These are phyloP conservation scores for Eidolon helvum DNA, from an alignment of 2,113 vertebrate genomes.

Conservation along the genomic window DNA sequence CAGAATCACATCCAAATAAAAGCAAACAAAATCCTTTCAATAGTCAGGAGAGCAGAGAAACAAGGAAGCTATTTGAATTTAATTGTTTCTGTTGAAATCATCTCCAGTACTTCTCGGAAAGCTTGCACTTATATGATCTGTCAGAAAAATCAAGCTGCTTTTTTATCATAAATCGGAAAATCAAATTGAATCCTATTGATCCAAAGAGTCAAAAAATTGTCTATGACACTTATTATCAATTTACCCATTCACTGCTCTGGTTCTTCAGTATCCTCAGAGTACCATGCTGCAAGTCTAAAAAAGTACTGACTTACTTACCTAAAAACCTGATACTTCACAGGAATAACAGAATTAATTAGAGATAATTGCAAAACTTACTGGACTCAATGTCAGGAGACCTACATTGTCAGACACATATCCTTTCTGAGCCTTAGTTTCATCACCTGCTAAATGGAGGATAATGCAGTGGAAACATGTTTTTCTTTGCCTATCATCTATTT, in stretches of 20 bases:
- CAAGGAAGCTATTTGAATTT: neutral
- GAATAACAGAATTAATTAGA: neutral
- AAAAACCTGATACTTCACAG: neutral
- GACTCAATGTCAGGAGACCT: neutral
- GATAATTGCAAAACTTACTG: neutral
- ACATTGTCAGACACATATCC: neutral
- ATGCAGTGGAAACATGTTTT: neutral
- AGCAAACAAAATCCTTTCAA: neutral
- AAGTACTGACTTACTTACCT: neutral
- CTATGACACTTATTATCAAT: neutral
- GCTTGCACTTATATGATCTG: neutral
- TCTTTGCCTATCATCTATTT: neutral
- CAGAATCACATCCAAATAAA: neutral
- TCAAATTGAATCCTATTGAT: neutral
- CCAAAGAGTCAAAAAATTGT: neutral
- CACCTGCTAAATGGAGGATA: neutral
- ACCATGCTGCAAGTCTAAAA: neutral
- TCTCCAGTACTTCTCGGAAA: neutral
- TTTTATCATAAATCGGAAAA: constrained; percentile 19
- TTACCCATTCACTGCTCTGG: neutral
- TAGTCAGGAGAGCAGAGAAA: neutral
- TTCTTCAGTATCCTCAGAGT: neutral
- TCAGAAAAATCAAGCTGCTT: neutral
- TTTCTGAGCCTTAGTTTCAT: neutral
- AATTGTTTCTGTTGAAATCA: neutral